phyloP scores from a whole-genome alignment of 2,113 vertebrate genomes.

The Paramormyrops kingsleyae region DNA sequence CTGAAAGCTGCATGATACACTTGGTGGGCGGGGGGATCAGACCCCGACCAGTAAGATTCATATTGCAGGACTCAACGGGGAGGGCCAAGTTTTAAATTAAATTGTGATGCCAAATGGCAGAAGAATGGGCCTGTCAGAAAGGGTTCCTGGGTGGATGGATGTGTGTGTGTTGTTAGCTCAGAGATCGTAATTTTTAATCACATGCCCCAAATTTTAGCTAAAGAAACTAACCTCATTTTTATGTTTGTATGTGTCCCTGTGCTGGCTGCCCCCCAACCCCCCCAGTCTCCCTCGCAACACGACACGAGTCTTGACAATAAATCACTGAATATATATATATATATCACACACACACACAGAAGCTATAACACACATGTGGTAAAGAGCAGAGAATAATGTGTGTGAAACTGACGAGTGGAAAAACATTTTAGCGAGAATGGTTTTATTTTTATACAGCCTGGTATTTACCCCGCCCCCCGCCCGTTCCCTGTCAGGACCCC shows the following conservation, averaged over 20 bases:
- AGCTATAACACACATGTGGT: not conserved
- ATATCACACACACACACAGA: not conserved
- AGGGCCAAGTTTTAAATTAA: not conserved
- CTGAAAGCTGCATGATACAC: not conserved
- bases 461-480: not conserved
- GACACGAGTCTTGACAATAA: not conserved
- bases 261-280: not conserved
- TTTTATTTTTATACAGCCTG: conserved; percentile 8
- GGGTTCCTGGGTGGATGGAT: not conserved
- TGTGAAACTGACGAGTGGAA: not conserved
- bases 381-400: not conserved
- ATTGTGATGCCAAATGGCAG: not conserved
- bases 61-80: not conserved
- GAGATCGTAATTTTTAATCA: not conserved
- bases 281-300: not conserved
- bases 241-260: not conserved
- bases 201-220: not conserved
- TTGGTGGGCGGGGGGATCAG: not conserved
- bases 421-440: not conserved
- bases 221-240: not conserved
- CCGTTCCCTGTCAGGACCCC: not conserved
- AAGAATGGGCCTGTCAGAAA: not conserved
- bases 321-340: not conserved
- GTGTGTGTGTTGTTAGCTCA: not conserved
- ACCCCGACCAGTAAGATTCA: not conserved